These are phyloP conservation scores for Bugulina stolonifera DNA, from an alignment of 2,888 invertebrate genomes.

Conservation along the genomic window DNA sequence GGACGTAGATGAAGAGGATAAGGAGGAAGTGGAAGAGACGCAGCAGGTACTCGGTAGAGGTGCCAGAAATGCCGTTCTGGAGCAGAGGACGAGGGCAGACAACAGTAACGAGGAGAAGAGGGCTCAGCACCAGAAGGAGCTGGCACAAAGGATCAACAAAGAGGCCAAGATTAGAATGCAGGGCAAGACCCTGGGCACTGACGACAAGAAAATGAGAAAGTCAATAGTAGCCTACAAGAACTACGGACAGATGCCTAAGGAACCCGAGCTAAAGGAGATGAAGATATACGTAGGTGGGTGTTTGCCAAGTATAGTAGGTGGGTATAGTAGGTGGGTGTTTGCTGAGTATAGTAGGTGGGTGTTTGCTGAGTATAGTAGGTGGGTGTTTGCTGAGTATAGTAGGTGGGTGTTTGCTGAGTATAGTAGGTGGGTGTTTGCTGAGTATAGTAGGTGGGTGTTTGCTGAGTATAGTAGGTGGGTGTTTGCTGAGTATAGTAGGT, in stretches of 20 bases:
- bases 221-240: slow-evolving; percentile 92
- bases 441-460: too few relatives aligned
- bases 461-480: too few relatives aligned
- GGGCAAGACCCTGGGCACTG: slow-evolving; percentile 60
- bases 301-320: too few relatives aligned
- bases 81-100: slow-evolving; percentile 72
- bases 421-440: too few relatives aligned
- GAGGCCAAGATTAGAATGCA: slow-evolving; percentile 86
- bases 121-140: slow-evolving; percentile 89
- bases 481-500: too few relatives aligned
- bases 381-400: too few relatives aligned
- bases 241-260: slow-evolving; percentile 84
- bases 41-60: slow-evolving; percentile 70
- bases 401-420: too few relatives aligned
- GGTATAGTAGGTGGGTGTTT: too few relatives aligned
- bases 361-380: too few relatives aligned
- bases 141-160: slow-evolving; percentile 82
- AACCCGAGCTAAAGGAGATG: slow-evolving; percentile 83
- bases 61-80: slow-evolving; percentile 77
- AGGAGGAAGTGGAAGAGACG: slow-evolving; percentile 63
- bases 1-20: slow-evolving; percentile 57
- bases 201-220: slow-evolving; percentile 65
- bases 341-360: too few relatives aligned
- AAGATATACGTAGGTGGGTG: slow-evolving; percentile 87
- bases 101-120: slow-evolving; percentile 89